Evolutionary conservation across 2,797 vertebrate species (phyloP).

Genomic region (Gymnoscopelus microlampas): DNA sequence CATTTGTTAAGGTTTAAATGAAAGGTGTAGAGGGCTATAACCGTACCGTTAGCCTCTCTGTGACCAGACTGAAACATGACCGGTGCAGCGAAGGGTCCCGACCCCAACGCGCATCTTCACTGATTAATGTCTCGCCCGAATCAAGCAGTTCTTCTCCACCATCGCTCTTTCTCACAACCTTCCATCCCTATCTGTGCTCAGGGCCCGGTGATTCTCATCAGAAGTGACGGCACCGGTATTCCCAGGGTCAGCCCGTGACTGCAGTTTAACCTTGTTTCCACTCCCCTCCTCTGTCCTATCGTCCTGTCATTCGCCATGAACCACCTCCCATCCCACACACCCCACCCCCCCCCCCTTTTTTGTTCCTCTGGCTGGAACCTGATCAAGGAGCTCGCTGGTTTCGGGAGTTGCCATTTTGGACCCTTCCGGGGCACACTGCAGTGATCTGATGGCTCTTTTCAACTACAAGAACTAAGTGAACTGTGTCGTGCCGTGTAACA

Average conservation of each 20-base stretch:
- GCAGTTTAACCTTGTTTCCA: constrained; percentile 68
- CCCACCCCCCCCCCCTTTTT: neutral
- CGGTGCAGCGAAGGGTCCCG: constrained; percentile 27
- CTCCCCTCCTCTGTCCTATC: constrained; percentile 41
- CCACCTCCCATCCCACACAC: constrained; percentile 10
- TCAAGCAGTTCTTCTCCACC: constrained; percentile 36
- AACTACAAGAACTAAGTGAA: neutral
- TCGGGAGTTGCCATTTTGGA: neutral
- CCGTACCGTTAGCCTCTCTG: constrained; percentile 18
- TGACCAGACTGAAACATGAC: constrained; percentile 24
- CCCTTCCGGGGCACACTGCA: neutral
- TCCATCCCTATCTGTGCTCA: constrained; percentile 35
- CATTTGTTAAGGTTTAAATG: constrained; percentile 21
- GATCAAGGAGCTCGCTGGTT: constrained; percentile 5
- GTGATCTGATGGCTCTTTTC: too few species aligned
- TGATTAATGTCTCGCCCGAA: constrained; percentile 63
- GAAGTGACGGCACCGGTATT: constrained; percentile 65
- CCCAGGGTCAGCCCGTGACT: constrained; percentile 56
- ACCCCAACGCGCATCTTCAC: constrained; percentile 57
- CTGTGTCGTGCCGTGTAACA: too few species aligned
- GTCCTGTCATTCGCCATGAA: constrained; percentile 17
- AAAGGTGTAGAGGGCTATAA: constrained; percentile 20
- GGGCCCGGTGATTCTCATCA: constrained; percentile 59
- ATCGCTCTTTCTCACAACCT: constrained; percentile 40
- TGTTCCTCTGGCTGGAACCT: neutral